Evolutionary conservation across 1,140 invertebrate genomes (phyloP), one percentile per base, ranked within the genome.

Genomic region (Triops cancriformis): DNA sequence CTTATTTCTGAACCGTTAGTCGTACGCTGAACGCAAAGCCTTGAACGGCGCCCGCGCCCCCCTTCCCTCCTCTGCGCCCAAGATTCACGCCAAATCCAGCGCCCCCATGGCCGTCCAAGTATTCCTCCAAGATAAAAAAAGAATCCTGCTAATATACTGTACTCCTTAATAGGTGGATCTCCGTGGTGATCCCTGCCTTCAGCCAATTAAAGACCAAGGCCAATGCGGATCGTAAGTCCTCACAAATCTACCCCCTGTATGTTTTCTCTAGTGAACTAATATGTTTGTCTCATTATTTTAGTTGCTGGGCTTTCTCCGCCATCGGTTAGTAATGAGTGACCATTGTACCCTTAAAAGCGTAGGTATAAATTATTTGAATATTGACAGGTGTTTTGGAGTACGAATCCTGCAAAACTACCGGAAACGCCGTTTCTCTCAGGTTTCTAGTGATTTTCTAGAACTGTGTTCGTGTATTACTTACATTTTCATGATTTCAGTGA

Each of bases 301-400:
- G 73, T 7, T 80, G 78, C 73, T 76, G 73, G 42, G 72, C 79
- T 51, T 73, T 80, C 26, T 42, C 64, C 14, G 73, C 76, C 1
- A 42, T 73, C 27, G 42, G 80, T 64, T 64, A 64, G 51, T 64
- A 14, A 11, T 14, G 26, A 64, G n/a, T 78, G 7, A 73, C 74
- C 26, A 75, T 28, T 64, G 26, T 14, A 64, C 26, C 18, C 78
- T 73, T 27, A 78, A 73, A 72, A 79, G 73, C 12, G 76, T 77
- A 12, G 73, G 31, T 37, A 77, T 73, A 80, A 18, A 73, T 82
- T 12, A 76, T 80, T 23, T 79, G 76, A 23, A 37, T 23, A 1
- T 27, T 78, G 28, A 37, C 73, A 90, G 0, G 77, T 78, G 18
- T 51, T 11, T 27, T 26, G 41, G 26, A 28, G 42, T 51, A 73